phyloP scores from a whole-genome alignment of 2,888 invertebrate species.

The Eilema sororculum region DNA sequence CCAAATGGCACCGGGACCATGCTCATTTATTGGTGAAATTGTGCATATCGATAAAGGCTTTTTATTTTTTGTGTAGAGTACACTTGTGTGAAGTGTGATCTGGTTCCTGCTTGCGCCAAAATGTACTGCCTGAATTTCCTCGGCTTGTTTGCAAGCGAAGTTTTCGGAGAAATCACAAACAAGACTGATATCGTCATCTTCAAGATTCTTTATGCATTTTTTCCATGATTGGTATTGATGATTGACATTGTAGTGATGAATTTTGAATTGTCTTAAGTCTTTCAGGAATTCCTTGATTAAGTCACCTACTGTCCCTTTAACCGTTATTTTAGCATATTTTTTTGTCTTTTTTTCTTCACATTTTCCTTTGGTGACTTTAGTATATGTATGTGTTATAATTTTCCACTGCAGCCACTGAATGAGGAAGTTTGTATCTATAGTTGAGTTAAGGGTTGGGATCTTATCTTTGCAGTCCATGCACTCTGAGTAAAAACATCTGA shows the following conservation, averaged over 20 bases:
- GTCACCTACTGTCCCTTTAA: too few relatives aligned
- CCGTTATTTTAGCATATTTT: too few relatives aligned
- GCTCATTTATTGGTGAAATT: neutral
- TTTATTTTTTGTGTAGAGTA: neutral
- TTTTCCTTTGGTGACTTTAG: too few relatives aligned
- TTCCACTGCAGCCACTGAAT: too few relatives aligned
- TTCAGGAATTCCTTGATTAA: too few relatives aligned
- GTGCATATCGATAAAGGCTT: neutral
- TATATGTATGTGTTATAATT: too few relatives aligned
- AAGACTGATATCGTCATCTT: neutral
- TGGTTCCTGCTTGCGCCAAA: neutral
- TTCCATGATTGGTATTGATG: neutral
- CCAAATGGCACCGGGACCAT: slow-evolving; percentile 7
- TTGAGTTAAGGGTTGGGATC: too few relatives aligned
- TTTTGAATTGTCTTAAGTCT: neutral
- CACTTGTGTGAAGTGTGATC: neutral
- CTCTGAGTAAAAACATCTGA: too few relatives aligned
- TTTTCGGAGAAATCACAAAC: slow-evolving; percentile 6
- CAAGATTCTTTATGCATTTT: neutral
- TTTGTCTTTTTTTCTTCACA: too few relatives aligned
- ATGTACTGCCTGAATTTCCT: slow-evolving; percentile 1
- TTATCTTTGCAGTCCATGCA: too few relatives aligned
- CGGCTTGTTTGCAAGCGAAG: neutral
- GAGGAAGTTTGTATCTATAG: too few relatives aligned
- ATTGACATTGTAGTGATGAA: neutral